Base-by-base conservation (phyloP, 2,113 vertebrate species). In the Leptobrachium leishanense region DNA sequence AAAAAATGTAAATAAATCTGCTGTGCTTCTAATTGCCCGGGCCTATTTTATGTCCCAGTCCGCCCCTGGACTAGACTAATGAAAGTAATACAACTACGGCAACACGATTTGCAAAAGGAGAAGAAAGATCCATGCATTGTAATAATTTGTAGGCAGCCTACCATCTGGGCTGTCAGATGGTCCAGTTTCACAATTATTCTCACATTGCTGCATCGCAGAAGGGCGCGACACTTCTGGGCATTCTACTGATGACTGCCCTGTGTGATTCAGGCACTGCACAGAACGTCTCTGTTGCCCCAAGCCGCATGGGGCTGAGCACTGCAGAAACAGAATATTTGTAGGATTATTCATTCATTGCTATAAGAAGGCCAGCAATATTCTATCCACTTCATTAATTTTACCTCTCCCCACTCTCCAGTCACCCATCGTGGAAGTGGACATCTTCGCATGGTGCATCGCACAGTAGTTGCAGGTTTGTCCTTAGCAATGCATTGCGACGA, bases 401-500 rank as follows among this genome's bases (percentile, higher is more conserved):
- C 98, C 95, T 98, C 96, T 82, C 95, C 94, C 98, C 98, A 99
- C 65, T 97, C 95, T 20, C 98, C 94, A 0, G 89, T 86, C 83
- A 97, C 91, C 98, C 98, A 99, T 83, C 94, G 95, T 0, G 98
- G 93, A 0, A 94, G 95, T 0, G 97, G 98, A 83, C 98, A 99
- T 70, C 96, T 95, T 82, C 97, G 95, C 81, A 98, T 90, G 87
- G 96, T 98, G 89, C 98, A 99, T 85, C 97, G 94, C 89, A 99
- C 94, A 87, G 94, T 97, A 86, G 91, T 92, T 2, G 95, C 96
- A 11, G 97, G 98, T 5, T 95, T 95, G 85, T 93, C 81, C 0
- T 91, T 84, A 70, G 94, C 94, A 0, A 87, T 83, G 82, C 98
- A 99, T 83, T 93, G 93, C 0, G 92, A 89, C 5, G 93, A 89